These are phyloP conservation scores for Corythornis madagascariensis DNA, from an alignment of 2,113 vertebrate genomes.

Conservation along the genomic window DNA sequence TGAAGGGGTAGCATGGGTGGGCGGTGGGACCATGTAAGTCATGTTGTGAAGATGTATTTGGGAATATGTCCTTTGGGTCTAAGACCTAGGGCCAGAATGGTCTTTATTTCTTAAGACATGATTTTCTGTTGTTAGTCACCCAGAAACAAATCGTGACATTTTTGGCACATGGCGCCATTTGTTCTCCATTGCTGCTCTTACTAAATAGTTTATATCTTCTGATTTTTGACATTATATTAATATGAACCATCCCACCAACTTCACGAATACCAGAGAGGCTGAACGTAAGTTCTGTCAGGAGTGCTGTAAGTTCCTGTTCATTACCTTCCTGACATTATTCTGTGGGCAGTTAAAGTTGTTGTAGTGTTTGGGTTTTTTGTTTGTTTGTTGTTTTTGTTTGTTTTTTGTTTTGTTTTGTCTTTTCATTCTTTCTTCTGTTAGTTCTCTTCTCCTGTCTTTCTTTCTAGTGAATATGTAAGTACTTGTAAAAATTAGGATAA, in stretches of 20 bases:
- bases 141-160: slow-evolving; percentile 17
- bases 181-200: background rate
- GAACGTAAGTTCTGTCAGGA: background rate
- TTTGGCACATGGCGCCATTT: slow-evolving; percentile 11
- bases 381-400: no score
- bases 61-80: slow-evolving; percentile 34
- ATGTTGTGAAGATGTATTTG: background rate
- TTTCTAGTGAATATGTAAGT: background rate
- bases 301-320: background rate
- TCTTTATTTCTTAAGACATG: slow-evolving; percentile 33
- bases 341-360: background rate
- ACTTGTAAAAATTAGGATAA: background rate
- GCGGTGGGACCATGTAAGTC: background rate
- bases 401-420: background rate
- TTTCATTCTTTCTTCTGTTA: background rate
- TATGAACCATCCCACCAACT: slow-evolving; percentile 20
- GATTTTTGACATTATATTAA: background rate
- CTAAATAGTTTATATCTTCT: slow-evolving; percentile 10
- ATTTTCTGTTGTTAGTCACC: slow-evolving; percentile 42
- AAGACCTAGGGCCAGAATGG: slow-evolving; percentile 3
- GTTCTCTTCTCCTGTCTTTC: background rate
- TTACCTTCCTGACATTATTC: background rate
- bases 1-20: background rate
- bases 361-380: background rate
- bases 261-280: background rate